phyloP scores from a whole-genome alignment of 2,797 vertebrate genomes.

The Acestrorhynchus altus region DNA sequence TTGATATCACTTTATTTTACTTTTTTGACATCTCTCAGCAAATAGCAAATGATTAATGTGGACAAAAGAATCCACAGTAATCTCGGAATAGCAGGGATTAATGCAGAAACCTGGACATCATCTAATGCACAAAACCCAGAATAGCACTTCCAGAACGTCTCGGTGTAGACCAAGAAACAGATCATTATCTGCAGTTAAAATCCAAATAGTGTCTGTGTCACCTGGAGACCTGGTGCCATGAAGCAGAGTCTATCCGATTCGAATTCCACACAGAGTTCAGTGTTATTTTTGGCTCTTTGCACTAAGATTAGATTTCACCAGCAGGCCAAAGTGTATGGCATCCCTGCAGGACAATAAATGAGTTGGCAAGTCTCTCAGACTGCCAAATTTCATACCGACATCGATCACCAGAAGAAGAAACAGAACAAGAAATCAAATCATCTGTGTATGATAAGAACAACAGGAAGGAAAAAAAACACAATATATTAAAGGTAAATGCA shows the following conservation, averaged over 20 bases:
- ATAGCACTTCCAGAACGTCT: not conserved
- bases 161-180: not conserved
- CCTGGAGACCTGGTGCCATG: not conserved
- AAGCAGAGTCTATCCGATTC: not conserved
- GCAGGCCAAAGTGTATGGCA: not conserved
- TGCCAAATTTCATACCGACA: not conserved
- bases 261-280: constrained; percentile 6
- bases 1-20: not conserved
- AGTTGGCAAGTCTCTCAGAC: constrained; percentile 5
- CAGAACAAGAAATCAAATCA: not conserved
- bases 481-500: no score
- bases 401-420: not conserved
- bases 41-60: no score
- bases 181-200: constrained; percentile 20
- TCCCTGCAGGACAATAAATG: not conserved
- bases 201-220: not conserved
- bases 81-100: not conserved
- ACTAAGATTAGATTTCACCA: constrained; percentile 25
- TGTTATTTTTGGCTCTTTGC: constrained; percentile 12
- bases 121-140: not conserved
- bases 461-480: no score
- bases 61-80: not conserved
- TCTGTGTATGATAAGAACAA: no score
- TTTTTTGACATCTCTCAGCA: not conserved
- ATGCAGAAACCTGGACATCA: not conserved